These are phyloP conservation scores for Isoperla grammatica DNA, from an alignment of 2,888 invertebrate genomes.

Conservation along the genomic window DNA sequence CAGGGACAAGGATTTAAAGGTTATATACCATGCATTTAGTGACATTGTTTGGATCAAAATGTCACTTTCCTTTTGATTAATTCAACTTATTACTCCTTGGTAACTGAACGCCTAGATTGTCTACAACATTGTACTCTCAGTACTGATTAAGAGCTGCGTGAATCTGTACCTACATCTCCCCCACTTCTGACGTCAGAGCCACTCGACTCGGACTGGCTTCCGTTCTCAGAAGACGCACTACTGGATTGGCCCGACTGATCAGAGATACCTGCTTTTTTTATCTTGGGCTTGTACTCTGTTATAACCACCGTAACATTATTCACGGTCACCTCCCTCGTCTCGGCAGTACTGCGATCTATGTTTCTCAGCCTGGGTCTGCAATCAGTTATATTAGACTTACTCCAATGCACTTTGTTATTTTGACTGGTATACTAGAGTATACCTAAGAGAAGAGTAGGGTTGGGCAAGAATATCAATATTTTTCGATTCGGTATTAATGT, in stretches of 20 bases:
- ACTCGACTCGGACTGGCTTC: slow-evolving; percentile 48
- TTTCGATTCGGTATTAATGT: too few species aligned
- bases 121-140: slow-evolving; percentile 15
- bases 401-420: too few species aligned
- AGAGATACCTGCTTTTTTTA: slow-evolving; percentile 34
- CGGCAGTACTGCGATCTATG: slow-evolving; percentile 86
- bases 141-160: slow-evolving; percentile 26
- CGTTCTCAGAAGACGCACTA: slow-evolving; percentile 47
- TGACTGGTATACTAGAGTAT: too few species aligned
- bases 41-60: neutral
- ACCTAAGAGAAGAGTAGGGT: too few species aligned
- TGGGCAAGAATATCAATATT: too few species aligned
- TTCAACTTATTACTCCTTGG: neutral
- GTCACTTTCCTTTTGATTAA: neutral
- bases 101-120: neutral
- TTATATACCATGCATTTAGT: neutral
- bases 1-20: neutral
- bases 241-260: slow-evolving; percentile 46
- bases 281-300: slow-evolving; percentile 89
- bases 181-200: slow-evolving; percentile 44
- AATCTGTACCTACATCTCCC: slow-evolving; percentile 44
- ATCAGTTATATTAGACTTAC: too few species aligned
- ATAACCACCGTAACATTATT: slow-evolving; percentile 96
- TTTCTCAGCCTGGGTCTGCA: slow-evolving; percentile 75
- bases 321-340: slow-evolving; percentile 92